Percentiles rank a stretch among this genome's conserved stretches.
These are phyloP conservation scores for Nebria salina DNA, from an alignment of 2,888 invertebrate species.

Conservation along the genomic window DNA sequence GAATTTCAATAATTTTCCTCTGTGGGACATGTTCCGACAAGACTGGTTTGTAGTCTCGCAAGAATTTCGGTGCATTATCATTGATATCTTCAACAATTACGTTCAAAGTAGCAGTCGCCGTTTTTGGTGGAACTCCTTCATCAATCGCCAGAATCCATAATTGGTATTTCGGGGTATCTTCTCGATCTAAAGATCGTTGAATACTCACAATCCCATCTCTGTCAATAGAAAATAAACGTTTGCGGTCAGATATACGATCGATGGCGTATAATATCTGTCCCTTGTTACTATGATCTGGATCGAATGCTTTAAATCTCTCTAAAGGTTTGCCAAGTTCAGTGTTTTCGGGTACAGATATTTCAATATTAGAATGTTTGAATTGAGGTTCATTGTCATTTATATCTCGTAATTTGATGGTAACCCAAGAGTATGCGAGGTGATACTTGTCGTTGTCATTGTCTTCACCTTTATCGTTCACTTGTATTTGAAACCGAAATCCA, in stretches of 20 bases:
- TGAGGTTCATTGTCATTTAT: slow-evolving; percentile 98
- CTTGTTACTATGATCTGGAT: slow-evolving; percentile 94
- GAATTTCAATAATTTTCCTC: slow-evolving; percentile 89
- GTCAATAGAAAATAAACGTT: slow-evolving; percentile 93
- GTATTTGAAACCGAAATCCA: slow-evolving; percentile 94
- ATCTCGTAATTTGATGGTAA: slow-evolving; percentile 90
- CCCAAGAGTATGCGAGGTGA: slow-evolving; percentile 96
- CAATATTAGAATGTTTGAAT: slow-evolving; percentile 93
- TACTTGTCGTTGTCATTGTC: slow-evolving; percentile 93
- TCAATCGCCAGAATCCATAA: slow-evolving; percentile 96
- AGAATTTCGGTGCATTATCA: slow-evolving; percentile 93
- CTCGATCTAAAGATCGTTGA: slow-evolving; percentile 90
- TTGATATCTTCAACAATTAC: slow-evolving; percentile 96
- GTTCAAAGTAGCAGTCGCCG: slow-evolving; percentile 91
- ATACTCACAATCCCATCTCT: slow-evolving; percentile 96
- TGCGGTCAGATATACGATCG: slow-evolving; percentile 90
- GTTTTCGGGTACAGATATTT: slow-evolving; percentile 91
- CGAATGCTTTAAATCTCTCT: slow-evolving; percentile 94
- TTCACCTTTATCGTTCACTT: slow-evolving; percentile 94
- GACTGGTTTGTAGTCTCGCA: slow-evolving; percentile 91
- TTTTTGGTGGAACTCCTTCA: slow-evolving; percentile 91
- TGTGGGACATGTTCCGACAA: slow-evolving; percentile 93
- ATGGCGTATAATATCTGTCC: slow-evolving; percentile 94
- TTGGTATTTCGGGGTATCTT: slow-evolving; percentile 94
- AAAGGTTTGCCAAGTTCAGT: slow-evolving; percentile 89